phyloP scores from a whole-genome alignment of 1,140 invertebrate species.

The Halesus radiatus region DNA sequence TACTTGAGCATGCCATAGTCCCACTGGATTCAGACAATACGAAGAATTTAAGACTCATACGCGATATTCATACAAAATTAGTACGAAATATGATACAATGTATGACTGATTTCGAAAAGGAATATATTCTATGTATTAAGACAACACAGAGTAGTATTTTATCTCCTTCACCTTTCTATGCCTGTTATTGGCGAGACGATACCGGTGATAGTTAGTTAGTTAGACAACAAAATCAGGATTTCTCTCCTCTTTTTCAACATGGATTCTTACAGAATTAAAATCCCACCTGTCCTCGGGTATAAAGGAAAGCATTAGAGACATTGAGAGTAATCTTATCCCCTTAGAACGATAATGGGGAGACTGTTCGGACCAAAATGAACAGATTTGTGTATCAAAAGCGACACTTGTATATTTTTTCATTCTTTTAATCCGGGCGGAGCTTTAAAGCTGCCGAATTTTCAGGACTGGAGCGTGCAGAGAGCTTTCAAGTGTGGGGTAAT shows the following conservation, averaged over 20 bases:
- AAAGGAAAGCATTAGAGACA: constrained; percentile 4
- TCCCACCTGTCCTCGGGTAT: neutral
- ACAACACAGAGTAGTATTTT: no score
- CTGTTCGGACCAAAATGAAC: constrained; percentile 17
- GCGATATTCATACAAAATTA: no score
- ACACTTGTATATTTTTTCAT: constrained; percentile 24
- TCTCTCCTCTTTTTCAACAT: neutral
- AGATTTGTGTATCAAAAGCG: constrained; percentile 22
- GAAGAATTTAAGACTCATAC: no score
- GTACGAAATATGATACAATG: no score
- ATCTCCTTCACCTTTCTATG: neutral
- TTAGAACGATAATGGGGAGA: constrained; percentile 9
- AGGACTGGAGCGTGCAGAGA: neutral
- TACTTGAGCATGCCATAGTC: no score
- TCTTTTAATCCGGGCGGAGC: constrained; percentile 9
- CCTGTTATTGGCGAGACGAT: neutral
- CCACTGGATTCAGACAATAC: no score
- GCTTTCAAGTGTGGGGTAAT: neutral
- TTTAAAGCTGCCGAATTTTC: neutral
- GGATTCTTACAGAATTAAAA: neutral
- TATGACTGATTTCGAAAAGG: no score
- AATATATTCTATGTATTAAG: no score
- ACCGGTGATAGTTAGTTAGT: neutral
- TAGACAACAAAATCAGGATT: neutral
- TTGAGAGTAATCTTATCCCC: neutral